These are phyloP conservation scores for Callyntrura sp. DNA, from an alignment of 2,888 invertebrate genomes.

Conservation along the genomic window DNA sequence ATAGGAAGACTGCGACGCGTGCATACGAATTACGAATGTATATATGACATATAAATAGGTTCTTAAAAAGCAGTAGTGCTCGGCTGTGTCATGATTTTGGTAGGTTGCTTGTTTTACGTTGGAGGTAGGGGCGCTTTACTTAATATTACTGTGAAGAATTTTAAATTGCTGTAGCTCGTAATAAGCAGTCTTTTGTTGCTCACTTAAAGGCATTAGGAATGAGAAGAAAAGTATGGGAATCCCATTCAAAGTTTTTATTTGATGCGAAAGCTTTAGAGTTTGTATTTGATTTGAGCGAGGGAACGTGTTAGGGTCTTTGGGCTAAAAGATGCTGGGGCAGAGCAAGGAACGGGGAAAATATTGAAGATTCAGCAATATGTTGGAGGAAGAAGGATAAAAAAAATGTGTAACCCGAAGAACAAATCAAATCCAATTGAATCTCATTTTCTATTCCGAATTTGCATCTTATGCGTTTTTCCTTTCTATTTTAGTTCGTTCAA, in stretches of 20 bases:
- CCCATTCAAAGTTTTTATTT: conserved; percentile 15
- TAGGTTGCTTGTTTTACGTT: not conserved
- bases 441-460: conserved; percentile 71
- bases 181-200: conserved; percentile 37
- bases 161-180: conserved; percentile 48
- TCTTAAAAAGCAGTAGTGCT: not conserved
- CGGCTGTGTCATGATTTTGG: not conserved
- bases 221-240: conserved; percentile 39
- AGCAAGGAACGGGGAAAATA: conserved; percentile 28
- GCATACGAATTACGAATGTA: not conserved
- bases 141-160: conserved; percentile 54
- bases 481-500: too few relatives aligned
- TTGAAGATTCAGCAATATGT: conserved; percentile 62
- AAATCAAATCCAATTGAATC: conserved; percentile 76
- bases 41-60: not conserved
- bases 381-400: conserved; percentile 7
- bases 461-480: conserved; percentile 71
- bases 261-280: conserved; percentile 5
- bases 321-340: not conserved
- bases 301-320: not conserved
- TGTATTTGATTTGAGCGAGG: not conserved
- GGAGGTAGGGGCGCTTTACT: conserved; percentile 31
- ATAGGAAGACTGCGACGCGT: too few relatives aligned
- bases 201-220: conserved; percentile 18
- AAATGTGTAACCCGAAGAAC: conserved; percentile 26